These are phyloP conservation scores for Benthochromis sp. DNA, from an alignment of 2,113 vertebrate species.

Conservation along the genomic window DNA sequence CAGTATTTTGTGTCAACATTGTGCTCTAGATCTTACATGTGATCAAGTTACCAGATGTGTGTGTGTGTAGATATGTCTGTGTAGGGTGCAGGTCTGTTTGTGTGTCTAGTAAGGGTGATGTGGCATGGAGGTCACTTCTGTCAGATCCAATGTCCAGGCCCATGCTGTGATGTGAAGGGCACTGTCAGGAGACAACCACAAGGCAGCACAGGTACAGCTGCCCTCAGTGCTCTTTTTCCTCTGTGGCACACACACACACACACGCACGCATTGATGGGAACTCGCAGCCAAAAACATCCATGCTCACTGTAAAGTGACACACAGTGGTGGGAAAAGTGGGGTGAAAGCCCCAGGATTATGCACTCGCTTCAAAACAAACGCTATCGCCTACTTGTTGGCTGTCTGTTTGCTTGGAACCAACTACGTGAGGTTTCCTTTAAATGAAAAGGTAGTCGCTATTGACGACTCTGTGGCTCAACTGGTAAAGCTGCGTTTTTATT, in stretches of 20 bases:
- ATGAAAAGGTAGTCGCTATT: background rate
- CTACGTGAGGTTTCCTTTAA: background rate
- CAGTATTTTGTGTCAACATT: background rate
- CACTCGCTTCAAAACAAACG: constrained; percentile 44
- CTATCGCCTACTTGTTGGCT: constrained; percentile 32
- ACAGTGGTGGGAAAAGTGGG: constrained; percentile 13
- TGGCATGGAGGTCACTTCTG: constrained; percentile 74
- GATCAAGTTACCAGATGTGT: background rate
- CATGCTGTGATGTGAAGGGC: constrained; percentile 80
- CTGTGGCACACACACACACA: background rate
- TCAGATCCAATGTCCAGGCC: constrained; percentile 74
- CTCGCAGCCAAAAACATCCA: constrained; percentile 10
- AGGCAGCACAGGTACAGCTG: constrained; percentile 74
- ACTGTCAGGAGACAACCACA: constrained; percentile 76
- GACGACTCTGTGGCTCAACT: background rate
- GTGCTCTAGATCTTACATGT: background rate
- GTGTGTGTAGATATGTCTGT: background rate
- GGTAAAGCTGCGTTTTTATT: background rate
- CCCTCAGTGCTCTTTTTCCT: constrained; percentile 64
- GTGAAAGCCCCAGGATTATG: constrained; percentile 22
- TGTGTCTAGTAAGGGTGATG: constrained; percentile 43
- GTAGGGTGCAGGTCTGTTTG: background rate
- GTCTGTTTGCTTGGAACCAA: background rate
- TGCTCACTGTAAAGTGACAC: constrained; percentile 36
- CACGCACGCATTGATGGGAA: background rate